phyloP scores from a whole-genome alignment of 2,797 vertebrate genomes.

The Varecia variegata region DNA sequence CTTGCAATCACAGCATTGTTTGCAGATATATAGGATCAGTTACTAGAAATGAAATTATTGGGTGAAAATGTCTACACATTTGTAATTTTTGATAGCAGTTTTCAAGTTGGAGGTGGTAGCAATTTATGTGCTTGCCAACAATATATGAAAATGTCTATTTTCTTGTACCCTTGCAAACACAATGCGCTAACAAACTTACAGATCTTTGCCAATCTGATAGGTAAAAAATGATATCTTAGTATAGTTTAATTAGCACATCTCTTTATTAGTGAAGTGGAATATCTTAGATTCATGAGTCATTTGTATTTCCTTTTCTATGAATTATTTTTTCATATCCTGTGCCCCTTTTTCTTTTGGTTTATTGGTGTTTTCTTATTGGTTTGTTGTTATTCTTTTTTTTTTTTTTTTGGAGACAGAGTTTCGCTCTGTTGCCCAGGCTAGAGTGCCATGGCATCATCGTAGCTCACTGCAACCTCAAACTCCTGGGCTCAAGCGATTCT shows the following conservation, averaged over 20 bases:
- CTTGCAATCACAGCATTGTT: neutral
- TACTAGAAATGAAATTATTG: constrained; percentile 42
- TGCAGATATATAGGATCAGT: neutral
- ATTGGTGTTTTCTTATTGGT: neutral
- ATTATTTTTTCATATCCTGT: neutral
- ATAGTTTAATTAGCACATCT: constrained; percentile 20
- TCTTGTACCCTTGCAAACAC: neutral
- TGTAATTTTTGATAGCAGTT: constrained; percentile 7
- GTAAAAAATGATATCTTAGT: neutral
- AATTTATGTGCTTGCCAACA: neutral
- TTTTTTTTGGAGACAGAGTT: too few relatives aligned
- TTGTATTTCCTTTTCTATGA: constrained; percentile 21
- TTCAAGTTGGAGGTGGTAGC: neutral
- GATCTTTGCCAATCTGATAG: neutral
- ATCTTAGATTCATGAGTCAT: neutral
- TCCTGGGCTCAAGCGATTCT: too few relatives aligned
- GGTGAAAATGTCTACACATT: neutral
- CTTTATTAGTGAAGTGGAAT: constrained; percentile 30
- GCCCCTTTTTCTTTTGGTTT: neutral
- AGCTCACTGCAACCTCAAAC: too few relatives aligned
- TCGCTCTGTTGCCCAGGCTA: too few relatives aligned
- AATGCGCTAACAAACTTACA: neutral
- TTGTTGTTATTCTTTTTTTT: too few relatives aligned
- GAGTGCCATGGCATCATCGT: too few relatives aligned
- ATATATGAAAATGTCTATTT: neutral